Percentiles rank a stretch among this genome's conserved stretches.
Conservation (phyloP, 37 sponge, comb jelly and placozoan genomes). For the Eunapius fragilis region DNA sequence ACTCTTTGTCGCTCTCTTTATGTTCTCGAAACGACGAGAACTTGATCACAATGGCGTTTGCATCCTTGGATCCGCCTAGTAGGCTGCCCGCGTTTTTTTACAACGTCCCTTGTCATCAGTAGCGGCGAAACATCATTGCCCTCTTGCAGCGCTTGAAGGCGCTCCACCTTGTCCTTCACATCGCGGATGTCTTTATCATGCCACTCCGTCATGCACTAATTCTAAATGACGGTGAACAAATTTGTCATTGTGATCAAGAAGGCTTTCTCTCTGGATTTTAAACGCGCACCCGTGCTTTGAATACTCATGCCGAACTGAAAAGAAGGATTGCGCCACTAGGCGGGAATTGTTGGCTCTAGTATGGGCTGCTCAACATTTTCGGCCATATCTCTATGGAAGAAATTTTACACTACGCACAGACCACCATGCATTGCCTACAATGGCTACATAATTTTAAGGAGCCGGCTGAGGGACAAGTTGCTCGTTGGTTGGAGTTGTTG, state of each 20-base stretch:
- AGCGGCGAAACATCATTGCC: background rate
- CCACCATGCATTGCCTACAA: too few species aligned
- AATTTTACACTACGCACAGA: too few species aligned
- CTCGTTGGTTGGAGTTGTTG: too few species aligned
- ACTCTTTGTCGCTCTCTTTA: background rate
- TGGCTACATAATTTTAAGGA: too few species aligned
- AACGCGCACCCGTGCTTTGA: background rate
- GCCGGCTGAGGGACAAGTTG: too few species aligned
- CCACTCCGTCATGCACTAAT: background rate
- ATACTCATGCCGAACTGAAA: too few species aligned
- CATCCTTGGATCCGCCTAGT: background rate
- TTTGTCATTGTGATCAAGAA: background rate
- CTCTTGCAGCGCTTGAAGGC: background rate
- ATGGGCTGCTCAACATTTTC: too few species aligned
- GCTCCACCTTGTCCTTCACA: background rate
- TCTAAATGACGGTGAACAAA: background rate
- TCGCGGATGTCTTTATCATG: too few species aligned
- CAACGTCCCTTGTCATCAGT: background rate
- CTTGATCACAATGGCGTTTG: background rate
- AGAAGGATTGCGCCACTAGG: too few species aligned
- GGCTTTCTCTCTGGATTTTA: background rate
- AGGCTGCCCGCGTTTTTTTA: background rate
- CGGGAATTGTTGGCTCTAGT: too few species aligned
- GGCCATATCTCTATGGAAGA: too few species aligned
- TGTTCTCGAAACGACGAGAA: background rate